Base-by-base conservation (phyloP, 1,140 invertebrate species). In the Globodera rostochiensis region DNA sequence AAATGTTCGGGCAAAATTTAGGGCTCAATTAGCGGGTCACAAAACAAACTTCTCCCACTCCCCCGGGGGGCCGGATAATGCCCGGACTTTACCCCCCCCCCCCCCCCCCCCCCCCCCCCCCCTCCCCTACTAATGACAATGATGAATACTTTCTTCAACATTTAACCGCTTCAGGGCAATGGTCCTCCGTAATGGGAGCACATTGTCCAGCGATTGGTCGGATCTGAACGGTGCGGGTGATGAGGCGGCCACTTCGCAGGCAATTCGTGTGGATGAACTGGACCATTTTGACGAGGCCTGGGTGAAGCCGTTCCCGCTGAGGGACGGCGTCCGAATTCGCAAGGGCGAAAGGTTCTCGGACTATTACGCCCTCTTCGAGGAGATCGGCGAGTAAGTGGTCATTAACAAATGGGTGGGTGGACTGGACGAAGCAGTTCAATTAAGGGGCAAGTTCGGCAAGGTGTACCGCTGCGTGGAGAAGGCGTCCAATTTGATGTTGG, bases 391-490 rank as follows among this genome's bases (percentile, higher is more conserved):
- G 91, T 91, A 83, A 88, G 89, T 86, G 8, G 50, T 2, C 11
- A 13, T 3, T 36, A 36, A 36, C 36, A 36, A 36, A 36, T 36
- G 1, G 36, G 2, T 36, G 36, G 36, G 36, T 36, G 36, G 36
- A n/a, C n/a, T 19, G 64, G 36, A 21, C 60, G 60, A 66, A 66
- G 60, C 13, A 21, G 60, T 13, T 6, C 15, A 47, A 47, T 71
- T 71, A 36, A 71, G 97, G 84, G 97, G 97, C 3, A 98, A 98
- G 93, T 99, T 99, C 91, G 88, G 88, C 49, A 87, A 88, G 84
- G 88, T 89, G 15, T 89, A 81, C 76, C 82, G 86, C 47, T 89
- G 88, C 50, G 79, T 83, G 19, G 89, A 89, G 69, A 90, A 88
- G 76, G 71, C 67, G 4, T 86, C 88, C 21, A 77, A 80, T 11